phyloP scores from a whole-genome alignment of 2,797 vertebrate genomes.

The Psittacula derbiana region DNA sequence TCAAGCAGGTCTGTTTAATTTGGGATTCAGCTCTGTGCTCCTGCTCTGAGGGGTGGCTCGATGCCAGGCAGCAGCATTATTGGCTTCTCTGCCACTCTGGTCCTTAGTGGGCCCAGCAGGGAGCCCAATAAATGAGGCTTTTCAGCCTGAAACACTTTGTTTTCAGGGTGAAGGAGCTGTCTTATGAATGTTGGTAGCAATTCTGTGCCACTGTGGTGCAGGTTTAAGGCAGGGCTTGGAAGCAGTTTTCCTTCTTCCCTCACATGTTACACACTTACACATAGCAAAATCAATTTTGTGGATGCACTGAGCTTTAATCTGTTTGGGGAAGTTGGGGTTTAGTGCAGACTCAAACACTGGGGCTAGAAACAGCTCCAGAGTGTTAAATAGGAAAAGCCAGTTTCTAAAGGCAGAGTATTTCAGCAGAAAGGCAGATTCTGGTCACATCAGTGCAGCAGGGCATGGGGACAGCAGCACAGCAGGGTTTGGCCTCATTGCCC shows the following conservation, averaged over 20 bases:
- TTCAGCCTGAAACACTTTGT: not conserved
- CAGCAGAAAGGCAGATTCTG: not conserved
- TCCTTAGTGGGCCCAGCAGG: not conserved
- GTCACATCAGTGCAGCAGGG: not conserved
- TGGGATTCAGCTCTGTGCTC: not conserved
- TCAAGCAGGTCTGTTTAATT: not conserved
- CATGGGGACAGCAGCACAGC: accelerated
- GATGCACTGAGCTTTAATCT: not conserved
- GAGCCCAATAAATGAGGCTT: not conserved
- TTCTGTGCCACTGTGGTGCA: not conserved
- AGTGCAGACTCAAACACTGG: too few relatives aligned
- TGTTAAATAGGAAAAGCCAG: not conserved
- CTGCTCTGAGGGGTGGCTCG: not conserved
- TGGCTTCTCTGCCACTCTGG: not conserved
- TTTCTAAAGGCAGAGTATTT: not conserved
- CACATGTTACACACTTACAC: accelerated
- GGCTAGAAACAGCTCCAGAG: not conserved
- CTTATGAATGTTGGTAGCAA: not conserved
- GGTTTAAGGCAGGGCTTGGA: not conserved
- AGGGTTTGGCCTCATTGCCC: not conserved
- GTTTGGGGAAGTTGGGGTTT: not conserved
- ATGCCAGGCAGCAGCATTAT: not conserved
- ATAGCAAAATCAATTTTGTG: not conserved
- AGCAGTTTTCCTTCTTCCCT: not conserved
- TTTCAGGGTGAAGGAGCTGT: not conserved